Evolutionary conservation across 2,888 invertebrate genomes (phyloP).

Genomic region (Sepiola atlantica): DNA sequence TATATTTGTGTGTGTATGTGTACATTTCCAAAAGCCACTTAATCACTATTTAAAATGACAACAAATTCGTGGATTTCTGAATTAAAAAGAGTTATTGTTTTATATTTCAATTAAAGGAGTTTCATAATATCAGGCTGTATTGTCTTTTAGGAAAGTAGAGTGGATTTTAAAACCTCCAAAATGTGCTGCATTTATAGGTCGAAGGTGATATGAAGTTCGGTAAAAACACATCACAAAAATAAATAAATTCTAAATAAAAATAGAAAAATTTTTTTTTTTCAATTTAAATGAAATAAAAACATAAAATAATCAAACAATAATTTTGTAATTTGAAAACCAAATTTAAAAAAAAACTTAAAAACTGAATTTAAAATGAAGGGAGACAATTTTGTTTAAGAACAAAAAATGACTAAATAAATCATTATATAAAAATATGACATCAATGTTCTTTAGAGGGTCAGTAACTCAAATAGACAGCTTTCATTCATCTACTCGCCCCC

Average conservation of each 20-base stretch:
- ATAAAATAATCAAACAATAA: not conserved
- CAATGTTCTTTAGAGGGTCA: not conserved
- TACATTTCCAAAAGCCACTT: not conserved
- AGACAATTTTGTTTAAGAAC: not conserved
- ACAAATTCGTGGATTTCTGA: too few relatives aligned
- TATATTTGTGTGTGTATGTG: not conserved
- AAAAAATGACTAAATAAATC: not conserved
- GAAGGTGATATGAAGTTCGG: not conserved
- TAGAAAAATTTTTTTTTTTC: not conserved
- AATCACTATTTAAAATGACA: too few relatives aligned
- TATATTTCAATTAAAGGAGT: too few relatives aligned
- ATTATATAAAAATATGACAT: not conserved
- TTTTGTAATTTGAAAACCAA: not conserved
- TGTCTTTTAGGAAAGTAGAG: not conserved
- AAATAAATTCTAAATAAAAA: not conserved
- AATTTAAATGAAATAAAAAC: not conserved
- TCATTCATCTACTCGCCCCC: too few relatives aligned
- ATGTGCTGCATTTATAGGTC: not conserved
- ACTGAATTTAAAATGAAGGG: conserved; percentile 48
- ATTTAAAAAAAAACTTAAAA: not conserved
- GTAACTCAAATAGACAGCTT: too few relatives aligned
- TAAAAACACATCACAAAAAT: not conserved
- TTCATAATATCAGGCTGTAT: not conserved
- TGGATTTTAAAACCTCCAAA: not conserved
- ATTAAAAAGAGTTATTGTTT: too few relatives aligned